Percentiles rank a stretch among this genome's conserved stretches.
phyloP scores from a whole-genome alignment of 2,888 invertebrate species.

The Drosophila emarginata region DNA sequence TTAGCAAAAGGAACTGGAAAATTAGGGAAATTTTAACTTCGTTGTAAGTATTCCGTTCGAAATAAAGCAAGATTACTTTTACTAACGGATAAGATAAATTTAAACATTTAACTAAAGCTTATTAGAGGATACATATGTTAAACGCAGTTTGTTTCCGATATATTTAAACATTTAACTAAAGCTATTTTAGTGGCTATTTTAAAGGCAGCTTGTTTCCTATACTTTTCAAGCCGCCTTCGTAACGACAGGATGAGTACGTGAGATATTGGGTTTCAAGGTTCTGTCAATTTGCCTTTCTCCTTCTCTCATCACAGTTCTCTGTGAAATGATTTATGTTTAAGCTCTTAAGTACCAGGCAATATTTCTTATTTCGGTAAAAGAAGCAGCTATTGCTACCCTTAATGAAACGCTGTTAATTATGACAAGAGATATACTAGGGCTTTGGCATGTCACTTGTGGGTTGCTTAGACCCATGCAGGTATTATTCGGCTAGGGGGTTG shows the following conservation, averaged over 20 bases:
- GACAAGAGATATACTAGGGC: slow-evolving; percentile 34
- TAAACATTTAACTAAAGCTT: too few relatives aligned
- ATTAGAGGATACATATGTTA: too few relatives aligned
- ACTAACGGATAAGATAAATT: too few relatives aligned
- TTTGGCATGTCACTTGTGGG: slow-evolving; percentile 49
- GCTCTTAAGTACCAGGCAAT: slow-evolving; percentile 57
- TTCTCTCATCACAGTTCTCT: slow-evolving; percentile 13
- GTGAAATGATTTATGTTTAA: slow-evolving; percentile 23
- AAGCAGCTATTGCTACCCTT: slow-evolving; percentile 21
- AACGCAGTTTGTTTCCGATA: too few relatives aligned
- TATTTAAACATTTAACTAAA: too few relatives aligned
- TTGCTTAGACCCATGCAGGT: slow-evolving; percentile 2
- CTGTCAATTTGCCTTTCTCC: background rate
- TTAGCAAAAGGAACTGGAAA: too few relatives aligned
- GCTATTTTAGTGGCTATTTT: too few relatives aligned
- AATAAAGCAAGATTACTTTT: too few relatives aligned
- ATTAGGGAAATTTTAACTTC: too few relatives aligned
- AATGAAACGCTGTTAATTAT: slow-evolving; percentile 62
- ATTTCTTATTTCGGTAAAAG: slow-evolving; percentile 19
- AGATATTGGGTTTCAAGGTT: background rate
- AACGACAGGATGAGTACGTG: background rate
- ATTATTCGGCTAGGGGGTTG: background rate
- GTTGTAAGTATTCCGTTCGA: too few relatives aligned
- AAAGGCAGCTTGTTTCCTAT: background rate
- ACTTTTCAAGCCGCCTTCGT: background rate